These are phyloP conservation scores for Platypus cylindrus DNA, from an alignment of 2,888 invertebrate species.

Conservation along the genomic window DNA sequence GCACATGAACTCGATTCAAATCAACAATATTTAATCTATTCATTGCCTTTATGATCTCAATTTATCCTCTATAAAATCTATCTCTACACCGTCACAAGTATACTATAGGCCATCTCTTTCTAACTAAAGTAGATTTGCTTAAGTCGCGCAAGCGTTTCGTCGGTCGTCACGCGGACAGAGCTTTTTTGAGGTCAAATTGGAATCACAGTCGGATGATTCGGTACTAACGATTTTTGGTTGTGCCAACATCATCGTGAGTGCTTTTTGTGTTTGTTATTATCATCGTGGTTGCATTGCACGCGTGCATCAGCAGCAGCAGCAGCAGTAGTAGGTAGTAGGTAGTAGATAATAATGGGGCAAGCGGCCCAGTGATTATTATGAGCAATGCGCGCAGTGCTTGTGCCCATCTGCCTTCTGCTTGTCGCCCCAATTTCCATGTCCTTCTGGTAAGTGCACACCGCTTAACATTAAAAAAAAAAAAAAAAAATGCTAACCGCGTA, in stretches of 20 bases:
- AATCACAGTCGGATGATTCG: too few species aligned
- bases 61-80: too few species aligned
- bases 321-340: slow-evolving; percentile 10
- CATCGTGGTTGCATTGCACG: slow-evolving; percentile 14
- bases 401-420: slow-evolving; percentile 72
- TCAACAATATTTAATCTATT: too few species aligned
- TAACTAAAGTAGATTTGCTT: too few species aligned
- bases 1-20: too few species aligned
- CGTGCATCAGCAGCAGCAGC: too few species aligned
- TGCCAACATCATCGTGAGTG: slow-evolving; percentile 2
- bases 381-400: slow-evolving; percentile 49
- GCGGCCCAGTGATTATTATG: slow-evolving; percentile 18
- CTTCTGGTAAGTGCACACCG: slow-evolving; percentile 61
- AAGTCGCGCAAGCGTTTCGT: slow-evolving; percentile 14
- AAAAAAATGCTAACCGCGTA: background rate
- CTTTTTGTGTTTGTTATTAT: slow-evolving; percentile 6
- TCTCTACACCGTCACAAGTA: too few species aligned
- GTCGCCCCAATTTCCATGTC: slow-evolving; percentile 79
- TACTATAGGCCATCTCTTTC: too few species aligned
- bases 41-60: too few species aligned
- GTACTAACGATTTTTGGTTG: too few species aligned
- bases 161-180: slow-evolving; percentile 6
- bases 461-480: background rate
- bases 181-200: too few species aligned
- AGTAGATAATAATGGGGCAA: slow-evolving; percentile 16